A percentile compares a stretch with the other conserved stretches of the same genome.
phyloP scores from a whole-genome alignment of 2,113 vertebrate species.

The Apus apus region DNA sequence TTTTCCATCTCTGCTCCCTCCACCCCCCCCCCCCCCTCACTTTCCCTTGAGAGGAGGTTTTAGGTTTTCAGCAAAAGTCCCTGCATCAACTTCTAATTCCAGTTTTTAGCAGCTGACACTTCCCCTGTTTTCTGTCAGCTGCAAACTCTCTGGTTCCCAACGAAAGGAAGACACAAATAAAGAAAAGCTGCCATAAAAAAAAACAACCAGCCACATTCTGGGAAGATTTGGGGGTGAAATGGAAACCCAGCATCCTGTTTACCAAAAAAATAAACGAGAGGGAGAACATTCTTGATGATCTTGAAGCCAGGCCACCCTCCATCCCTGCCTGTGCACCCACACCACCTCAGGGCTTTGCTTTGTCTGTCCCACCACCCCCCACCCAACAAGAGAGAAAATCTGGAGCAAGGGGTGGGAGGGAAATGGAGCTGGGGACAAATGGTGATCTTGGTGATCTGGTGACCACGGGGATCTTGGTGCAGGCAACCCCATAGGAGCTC shows the following conservation, averaged over 20 bases:
- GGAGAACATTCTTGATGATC: background rate
- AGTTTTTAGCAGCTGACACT: background rate
- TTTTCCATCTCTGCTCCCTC: background rate
- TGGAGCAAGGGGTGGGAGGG: background rate
- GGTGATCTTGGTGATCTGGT: too few relatives aligned
- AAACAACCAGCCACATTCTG: background rate
- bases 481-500: accelerated
- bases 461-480: background rate
- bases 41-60: background rate
- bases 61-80: background rate
- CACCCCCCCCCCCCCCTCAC: too few relatives aligned
- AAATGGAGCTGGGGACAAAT: background rate
- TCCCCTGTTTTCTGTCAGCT: conserved; percentile 3
- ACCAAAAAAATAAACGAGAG: background rate
- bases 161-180: background rate
- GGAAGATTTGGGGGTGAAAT: background rate
- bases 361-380: too few relatives aligned
- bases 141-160: background rate
- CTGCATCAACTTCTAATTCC: background rate
- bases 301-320: background rate
- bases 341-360: accelerated
- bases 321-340: accelerated
- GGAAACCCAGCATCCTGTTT: background rate
- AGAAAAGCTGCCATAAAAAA: background rate
- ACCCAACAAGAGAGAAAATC: background rate